A percentile compares a stretch with the other conserved stretches of the same genome.
Evolutionary conservation across 2,888 invertebrate genomes (phyloP).

Genomic region (Acholoe squamosa): DNA sequence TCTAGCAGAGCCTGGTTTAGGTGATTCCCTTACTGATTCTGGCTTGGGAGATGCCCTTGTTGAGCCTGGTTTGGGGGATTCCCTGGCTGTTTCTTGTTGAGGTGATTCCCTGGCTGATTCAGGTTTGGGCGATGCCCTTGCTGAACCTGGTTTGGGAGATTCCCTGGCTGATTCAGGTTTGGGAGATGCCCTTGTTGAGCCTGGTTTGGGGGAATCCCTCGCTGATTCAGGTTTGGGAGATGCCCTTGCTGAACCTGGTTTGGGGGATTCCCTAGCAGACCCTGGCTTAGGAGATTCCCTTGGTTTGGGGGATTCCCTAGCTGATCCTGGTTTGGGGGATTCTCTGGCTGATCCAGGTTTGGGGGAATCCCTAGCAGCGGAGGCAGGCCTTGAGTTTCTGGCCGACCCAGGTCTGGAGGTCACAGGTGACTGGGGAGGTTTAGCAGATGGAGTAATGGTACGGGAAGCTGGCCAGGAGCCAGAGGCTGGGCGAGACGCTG

Average conservation of each 20-base stretch:
- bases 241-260: slow-evolving; percentile 4
- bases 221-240: slow-evolving; percentile 36
- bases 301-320: slow-evolving; percentile 43
- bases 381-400: background rate
- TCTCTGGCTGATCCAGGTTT: slow-evolving; percentile 38
- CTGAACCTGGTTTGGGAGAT: slow-evolving; percentile 23
- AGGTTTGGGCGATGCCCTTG: slow-evolving; percentile 38
- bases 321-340: slow-evolving; percentile 43
- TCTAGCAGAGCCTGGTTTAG: slow-evolving; percentile 3
- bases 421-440: slow-evolving; percentile 23
- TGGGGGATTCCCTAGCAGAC: slow-evolving; percentile 40
- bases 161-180: slow-evolving; percentile 41
- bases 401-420: slow-evolving; percentile 41
- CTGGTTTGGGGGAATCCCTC: slow-evolving; percentile 24
- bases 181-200: background rate
- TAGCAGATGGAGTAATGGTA: background rate
- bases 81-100: slow-evolving; percentile 13
- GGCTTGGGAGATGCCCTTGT: slow-evolving; percentile 5
- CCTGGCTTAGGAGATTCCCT: slow-evolving; percentile 35
- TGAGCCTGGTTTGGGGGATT: slow-evolving; percentile 25
- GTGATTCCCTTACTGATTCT: slow-evolving; percentile 19
- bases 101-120: slow-evolving; percentile 31
- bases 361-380: slow-evolving; percentile 31
- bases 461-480: background rate
- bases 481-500: background rate